Evolutionary conservation across 2,113 vertebrate species (phyloP).

Genomic region (Naja naja): DNA sequence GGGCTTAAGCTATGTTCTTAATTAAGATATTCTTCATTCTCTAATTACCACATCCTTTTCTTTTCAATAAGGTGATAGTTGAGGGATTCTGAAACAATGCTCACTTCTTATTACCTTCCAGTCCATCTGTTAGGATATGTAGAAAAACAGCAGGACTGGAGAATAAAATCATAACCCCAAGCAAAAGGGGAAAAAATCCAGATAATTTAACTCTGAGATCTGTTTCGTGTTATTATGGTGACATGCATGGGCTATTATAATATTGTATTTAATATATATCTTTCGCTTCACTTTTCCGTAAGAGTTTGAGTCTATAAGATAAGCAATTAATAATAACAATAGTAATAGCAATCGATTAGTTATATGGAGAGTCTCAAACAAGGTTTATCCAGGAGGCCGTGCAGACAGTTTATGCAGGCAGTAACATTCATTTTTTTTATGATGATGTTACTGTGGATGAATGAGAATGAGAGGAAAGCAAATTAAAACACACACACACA

Average conservation of each 20-base stretch:
- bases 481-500: neutral
- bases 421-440: neutral
- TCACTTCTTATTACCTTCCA: neutral
- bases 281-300: neutral
- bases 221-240: neutral
- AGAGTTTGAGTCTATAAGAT: neutral
- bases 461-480: neutral
- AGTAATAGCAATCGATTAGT: neutral
- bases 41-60: neutral
- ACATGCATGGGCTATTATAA: neutral
- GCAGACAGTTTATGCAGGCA: neutral
- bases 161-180: neutral
- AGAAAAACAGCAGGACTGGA: neutral
- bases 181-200: neutral
- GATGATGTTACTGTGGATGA: neutral
- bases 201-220: neutral
- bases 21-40: neutral
- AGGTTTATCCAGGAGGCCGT: neutral
- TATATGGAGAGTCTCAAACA: neutral
- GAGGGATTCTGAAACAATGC: neutral
- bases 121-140: neutral
- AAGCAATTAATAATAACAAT: neutral
- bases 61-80: neutral
- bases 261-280: neutral
- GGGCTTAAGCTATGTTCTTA: neutral